A percentile compares a stretch with the other conserved stretches of the same genome.
phyloP scores from a whole-genome alignment of 30 jellyfish, hydroid and myxozoan genomes.

The Cassiopea andromeda region DNA sequence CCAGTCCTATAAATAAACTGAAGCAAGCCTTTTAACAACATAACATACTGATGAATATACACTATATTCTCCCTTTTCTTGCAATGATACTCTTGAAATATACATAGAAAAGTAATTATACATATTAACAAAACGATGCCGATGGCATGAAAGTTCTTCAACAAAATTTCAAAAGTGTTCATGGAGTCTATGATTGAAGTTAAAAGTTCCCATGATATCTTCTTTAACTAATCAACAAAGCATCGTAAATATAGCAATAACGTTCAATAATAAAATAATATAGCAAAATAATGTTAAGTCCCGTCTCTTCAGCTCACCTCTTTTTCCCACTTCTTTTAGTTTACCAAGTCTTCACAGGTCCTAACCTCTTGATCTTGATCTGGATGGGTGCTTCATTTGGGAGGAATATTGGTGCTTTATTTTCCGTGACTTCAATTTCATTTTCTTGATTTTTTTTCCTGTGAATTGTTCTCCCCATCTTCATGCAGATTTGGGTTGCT shows the following conservation, averaged over 20 bases:
- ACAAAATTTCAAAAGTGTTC: background rate
- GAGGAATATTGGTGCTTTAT: too few species aligned
- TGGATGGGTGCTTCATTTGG: too few species aligned
- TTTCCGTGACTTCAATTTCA: too few species aligned
- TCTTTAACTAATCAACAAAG: background rate
- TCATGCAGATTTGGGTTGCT: too few species aligned
- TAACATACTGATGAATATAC: background rate
- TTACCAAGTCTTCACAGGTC: background rate
- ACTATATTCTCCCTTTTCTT: background rate
- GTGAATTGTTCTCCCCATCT: too few species aligned
- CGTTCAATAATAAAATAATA: background rate
- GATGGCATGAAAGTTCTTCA: background rate
- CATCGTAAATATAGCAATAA: background rate
- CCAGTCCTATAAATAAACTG: background rate
- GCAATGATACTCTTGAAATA: background rate
- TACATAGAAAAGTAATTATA: background rate
- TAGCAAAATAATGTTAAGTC: background rate
- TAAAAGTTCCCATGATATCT: background rate
- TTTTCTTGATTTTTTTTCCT: too few species aligned
- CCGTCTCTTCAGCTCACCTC: slow-evolving; percentile 6
- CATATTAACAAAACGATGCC: background rate
- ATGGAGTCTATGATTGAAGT: background rate
- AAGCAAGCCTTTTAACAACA: background rate
- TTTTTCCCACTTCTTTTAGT: slow-evolving; percentile 7
- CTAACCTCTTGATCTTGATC: background rate